phyloP scores from a whole-genome alignment of 2,113 vertebrate species.

The Cyprinodon tularosa region DNA sequence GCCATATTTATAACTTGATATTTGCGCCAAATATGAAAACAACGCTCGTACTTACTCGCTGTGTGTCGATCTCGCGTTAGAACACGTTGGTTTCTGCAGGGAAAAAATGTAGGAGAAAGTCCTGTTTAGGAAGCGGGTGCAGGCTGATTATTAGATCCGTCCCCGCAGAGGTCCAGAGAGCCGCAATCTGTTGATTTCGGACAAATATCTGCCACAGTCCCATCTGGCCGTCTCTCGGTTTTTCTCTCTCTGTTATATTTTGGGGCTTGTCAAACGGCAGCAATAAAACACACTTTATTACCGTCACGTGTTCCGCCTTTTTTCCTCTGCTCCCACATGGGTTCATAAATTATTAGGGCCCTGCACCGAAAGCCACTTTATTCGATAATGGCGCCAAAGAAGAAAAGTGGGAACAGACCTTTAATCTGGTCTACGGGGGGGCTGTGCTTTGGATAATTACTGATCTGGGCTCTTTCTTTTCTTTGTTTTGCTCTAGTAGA shows the following conservation, averaged over 20 bases:
- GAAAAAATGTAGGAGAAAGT: slow-evolving; percentile 8
- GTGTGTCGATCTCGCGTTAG: slow-evolving; percentile 51
- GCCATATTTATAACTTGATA: slow-evolving; percentile 56
- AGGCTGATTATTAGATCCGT: background rate
- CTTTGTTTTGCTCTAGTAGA: background rate
- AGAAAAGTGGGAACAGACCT: background rate
- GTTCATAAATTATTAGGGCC: slow-evolving; percentile 75
- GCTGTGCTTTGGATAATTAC: slow-evolving; percentile 15
- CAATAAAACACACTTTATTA: slow-evolving; percentile 81
- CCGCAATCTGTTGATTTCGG: slow-evolving; percentile 67
- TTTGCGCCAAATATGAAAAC: slow-evolving; percentile 68
- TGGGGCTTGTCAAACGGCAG: slow-evolving; percentile 73
- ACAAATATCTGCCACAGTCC: slow-evolving; percentile 64
- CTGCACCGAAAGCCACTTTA: slow-evolving; percentile 55
- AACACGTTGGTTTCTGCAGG: slow-evolving; percentile 3
- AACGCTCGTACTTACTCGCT: slow-evolving; percentile 45
- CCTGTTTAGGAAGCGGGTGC: slow-evolving; percentile 9
- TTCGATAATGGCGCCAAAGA: slow-evolving; percentile 66
- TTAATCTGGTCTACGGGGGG: slow-evolving; percentile 23
- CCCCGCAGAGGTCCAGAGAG: slow-evolving; percentile 32
- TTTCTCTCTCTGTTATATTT: slow-evolving; percentile 75
- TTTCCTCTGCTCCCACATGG: slow-evolving; percentile 58
- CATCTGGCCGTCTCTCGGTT: slow-evolving; percentile 73
- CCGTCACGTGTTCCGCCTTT: slow-evolving; percentile 71
- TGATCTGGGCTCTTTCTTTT: background rate